Conservation (phyloP, 2,888 invertebrate genomes). For the Nemapogon koenigi region DNA sequence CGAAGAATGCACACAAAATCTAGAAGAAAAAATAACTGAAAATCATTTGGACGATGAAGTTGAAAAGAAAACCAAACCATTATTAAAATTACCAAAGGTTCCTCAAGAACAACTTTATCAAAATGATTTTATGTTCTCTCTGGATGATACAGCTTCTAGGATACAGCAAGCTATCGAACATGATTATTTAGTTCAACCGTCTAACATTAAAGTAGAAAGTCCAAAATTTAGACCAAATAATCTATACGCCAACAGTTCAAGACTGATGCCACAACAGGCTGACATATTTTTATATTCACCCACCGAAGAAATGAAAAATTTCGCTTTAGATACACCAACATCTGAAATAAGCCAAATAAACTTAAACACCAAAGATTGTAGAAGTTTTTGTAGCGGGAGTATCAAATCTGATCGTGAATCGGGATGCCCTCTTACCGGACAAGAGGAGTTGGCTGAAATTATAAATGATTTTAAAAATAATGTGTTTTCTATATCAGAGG, state of each 20-base stretch:
- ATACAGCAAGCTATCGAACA: conserved; percentile 59
- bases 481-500: conserved; percentile 83
- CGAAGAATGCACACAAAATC: conserved; percentile 49
- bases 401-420: conserved; percentile 47
- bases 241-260: conserved; percentile 51
- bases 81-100: conserved; percentile 41
- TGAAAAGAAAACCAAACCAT: conserved; percentile 53
- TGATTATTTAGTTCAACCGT: conserved; percentile 68
- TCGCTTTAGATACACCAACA: conserved; percentile 53
- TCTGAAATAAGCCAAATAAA: conserved; percentile 59
- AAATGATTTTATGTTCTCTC: conserved; percentile 45
- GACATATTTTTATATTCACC: conserved; percentile 55
- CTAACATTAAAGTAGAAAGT: conserved; percentile 65
- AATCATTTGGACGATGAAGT: conserved; percentile 16
- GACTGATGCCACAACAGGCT: conserved; percentile 44
- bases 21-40: conserved; percentile 31
- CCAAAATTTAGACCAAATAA: conserved; percentile 57
- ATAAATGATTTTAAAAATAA: conserved; percentile 90
- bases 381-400: conserved; percentile 33
- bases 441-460: conserved; percentile 85
- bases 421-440: conserved; percentile 48
- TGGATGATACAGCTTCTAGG: conserved; percentile 30
- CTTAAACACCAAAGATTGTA: conserved; percentile 43
- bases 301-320: conserved; percentile 55
- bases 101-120: conserved; percentile 52